phyloP scores from a whole-genome alignment of 2,797 vertebrate genomes.

The Chelidonichthys spinosus region DNA sequence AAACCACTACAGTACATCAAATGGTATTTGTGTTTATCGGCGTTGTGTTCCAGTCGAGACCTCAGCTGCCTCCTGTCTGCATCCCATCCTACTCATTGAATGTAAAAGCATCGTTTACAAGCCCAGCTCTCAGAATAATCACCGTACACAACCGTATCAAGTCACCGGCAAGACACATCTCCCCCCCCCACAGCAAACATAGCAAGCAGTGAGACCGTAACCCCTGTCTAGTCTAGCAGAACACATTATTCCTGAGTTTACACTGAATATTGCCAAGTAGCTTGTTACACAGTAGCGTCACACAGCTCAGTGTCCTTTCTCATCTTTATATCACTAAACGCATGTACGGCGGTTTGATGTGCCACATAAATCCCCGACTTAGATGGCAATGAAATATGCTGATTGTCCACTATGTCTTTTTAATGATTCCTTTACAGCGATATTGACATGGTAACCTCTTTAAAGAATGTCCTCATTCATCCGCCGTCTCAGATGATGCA shows the following conservation, averaged over 20 bases:
- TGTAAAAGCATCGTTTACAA: conserved; percentile 21
- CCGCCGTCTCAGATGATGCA: conserved; percentile 54
- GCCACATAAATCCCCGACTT: conserved; percentile 49
- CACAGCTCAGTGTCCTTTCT: conserved; percentile 7
- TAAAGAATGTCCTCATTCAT: conserved; percentile 56
- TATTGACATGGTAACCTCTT: conserved; percentile 65
- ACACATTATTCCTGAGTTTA: background rate
- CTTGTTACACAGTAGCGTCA: too few species aligned
- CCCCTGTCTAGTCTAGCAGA: background rate
- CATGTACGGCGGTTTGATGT: conserved; percentile 27
- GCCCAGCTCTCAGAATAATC: conserved; percentile 17
- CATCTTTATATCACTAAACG: conserved; percentile 25
- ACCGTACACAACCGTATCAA: background rate
- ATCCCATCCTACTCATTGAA: background rate
- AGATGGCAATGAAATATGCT: conserved; percentile 40
- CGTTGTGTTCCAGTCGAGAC: background rate
- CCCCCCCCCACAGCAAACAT: background rate
- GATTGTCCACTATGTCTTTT: conserved; percentile 54
- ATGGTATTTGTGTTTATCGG: background rate
- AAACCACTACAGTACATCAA: background rate
- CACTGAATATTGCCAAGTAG: background rate
- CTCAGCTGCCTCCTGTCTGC: conserved; percentile 17
- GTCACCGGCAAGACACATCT: background rate
- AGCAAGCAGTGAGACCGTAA: background rate
- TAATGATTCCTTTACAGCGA: conserved; percentile 58